Evolutionary conservation across 2,113 vertebrate genomes (phyloP), one percentile per base, ranked within the genome.

Genomic region (Nematolebias whitei): DNA sequence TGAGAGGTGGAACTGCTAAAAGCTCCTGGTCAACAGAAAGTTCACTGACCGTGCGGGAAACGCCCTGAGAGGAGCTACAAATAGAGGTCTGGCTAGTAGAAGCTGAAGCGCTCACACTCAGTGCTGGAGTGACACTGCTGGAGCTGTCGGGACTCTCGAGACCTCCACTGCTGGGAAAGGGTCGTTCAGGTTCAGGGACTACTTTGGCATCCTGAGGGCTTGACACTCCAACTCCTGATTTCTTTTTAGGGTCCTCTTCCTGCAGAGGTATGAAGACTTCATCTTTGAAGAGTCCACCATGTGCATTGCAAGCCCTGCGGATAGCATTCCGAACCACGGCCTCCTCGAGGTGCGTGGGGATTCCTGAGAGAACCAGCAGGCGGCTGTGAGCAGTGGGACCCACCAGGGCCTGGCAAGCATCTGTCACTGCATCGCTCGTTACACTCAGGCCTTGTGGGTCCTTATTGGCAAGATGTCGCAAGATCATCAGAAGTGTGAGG

Each of bases 241-340:
- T 97, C 82, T 95, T 96, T 76, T 94, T 95, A 5, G 92, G 93
- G 16, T 96, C 95, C 45, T 95, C 95, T 0, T 97, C 95, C 90
- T 98, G 97, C 74, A 98, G 14, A 0, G 98, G 96, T 71, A 99
- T 98, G 83, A 96, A 98, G 82, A 99, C 93, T 86, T 98, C 97
- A 0, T 99, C 98, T 73, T 94, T 96, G 88, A 99, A 98, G 76
- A 99, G 95, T 0, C 98, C 98, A 0, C 98, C 98, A 0, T 99
- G 98, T 0, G 95, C 96, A 0, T 96, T 98, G 86, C 98, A 99
- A 1, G 97, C 96, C 59, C 96, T 94, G 23, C 97, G 93, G 84
- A 99, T 98, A 2, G 97, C 98, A 0, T 90, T 95, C 24, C 96
- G 89, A 49, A 99, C 98, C 0, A 94, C 90, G 0, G 87, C 68